Evolutionary conservation across 2,888 invertebrate species (phyloP).

Genomic region (Agonopterix alstromeriana): DNA sequence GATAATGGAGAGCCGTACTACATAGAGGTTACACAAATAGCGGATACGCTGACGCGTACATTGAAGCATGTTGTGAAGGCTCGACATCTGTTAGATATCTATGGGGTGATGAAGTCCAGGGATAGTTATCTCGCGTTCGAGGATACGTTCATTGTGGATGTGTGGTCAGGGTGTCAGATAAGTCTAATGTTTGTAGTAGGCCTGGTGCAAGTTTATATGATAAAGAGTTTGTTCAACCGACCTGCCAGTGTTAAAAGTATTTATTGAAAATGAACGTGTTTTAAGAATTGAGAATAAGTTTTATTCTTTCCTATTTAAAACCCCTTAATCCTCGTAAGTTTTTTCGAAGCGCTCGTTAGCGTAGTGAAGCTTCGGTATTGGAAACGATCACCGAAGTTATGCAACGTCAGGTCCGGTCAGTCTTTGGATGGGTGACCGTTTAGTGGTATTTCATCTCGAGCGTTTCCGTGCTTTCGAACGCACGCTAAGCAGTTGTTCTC

Average conservation of each 20-base stretch:
- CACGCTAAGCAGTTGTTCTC: no score
- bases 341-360: no score
- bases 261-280: no score
- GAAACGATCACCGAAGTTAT: no score
- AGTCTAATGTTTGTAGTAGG: conserved; percentile 84
- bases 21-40: conserved; percentile 70
- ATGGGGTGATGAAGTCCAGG: conserved; percentile 86
- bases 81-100: conserved; percentile 79
- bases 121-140: conserved; percentile 88
- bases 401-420: no score
- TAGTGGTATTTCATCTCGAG: no score
- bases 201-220: conserved; percentile 85
- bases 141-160: conserved; percentile 87
- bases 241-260: conserved; percentile 5
- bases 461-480: no score
- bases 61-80: conserved; percentile 78
- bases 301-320: no score
- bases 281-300: no score
- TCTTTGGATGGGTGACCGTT: no score
- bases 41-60: conserved; percentile 80
- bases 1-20: conserved; percentile 40
- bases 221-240: conserved; percentile 75
- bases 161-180: conserved; percentile 86
- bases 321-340: no score
- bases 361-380: no score